Evolutionary conservation across 2,797 vertebrate genomes (phyloP).

Genomic region (Scarus forsteni): DNA sequence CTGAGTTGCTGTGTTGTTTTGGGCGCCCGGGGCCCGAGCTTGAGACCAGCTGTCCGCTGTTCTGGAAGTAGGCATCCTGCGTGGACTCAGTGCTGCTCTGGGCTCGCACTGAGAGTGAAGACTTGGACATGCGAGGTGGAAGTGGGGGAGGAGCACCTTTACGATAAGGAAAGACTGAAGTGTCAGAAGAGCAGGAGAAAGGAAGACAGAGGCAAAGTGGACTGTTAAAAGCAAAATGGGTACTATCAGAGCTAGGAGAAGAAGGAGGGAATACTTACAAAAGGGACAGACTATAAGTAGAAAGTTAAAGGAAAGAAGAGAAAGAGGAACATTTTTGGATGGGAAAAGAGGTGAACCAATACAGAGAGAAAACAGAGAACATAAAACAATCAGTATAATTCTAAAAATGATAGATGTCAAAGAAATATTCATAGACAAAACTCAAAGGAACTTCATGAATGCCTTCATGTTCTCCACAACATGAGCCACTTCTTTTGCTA

Average conservation of each 20-base stretch:
- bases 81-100: conserved; percentile 99
- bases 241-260: conserved; percentile 17
- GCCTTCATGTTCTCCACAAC: too few species aligned
- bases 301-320: conserved; percentile 22
- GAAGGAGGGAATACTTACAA: conserved; percentile 66
- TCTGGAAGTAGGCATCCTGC: conserved; percentile 93
- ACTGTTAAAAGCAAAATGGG: conserved; percentile 52
- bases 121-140: conserved; percentile 97
- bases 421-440: conserved; percentile 19
- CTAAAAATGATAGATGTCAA: conserved; percentile 18
- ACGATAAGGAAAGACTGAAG: conserved; percentile 95
- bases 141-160: conserved; percentile 96
- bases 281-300: conserved; percentile 59
- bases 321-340: conserved; percentile 10
- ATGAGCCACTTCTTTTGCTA: too few species aligned
- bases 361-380: conserved; percentile 26
- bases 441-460: conserved; percentile 9
- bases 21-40: conserved; percentile 56
- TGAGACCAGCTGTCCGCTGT: conserved; percentile 78
- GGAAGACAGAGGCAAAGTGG: conserved; percentile 57
- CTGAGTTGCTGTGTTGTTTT: conserved; percentile 92
- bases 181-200: conserved; percentile 57
- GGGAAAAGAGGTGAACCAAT: conserved; percentile 5
- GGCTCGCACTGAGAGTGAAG: conserved; percentile 94
- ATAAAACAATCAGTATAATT: conserved; percentile 32